Conservation (phyloP, 1,140 invertebrate species). For the Brachionus plicatilis region DNA sequence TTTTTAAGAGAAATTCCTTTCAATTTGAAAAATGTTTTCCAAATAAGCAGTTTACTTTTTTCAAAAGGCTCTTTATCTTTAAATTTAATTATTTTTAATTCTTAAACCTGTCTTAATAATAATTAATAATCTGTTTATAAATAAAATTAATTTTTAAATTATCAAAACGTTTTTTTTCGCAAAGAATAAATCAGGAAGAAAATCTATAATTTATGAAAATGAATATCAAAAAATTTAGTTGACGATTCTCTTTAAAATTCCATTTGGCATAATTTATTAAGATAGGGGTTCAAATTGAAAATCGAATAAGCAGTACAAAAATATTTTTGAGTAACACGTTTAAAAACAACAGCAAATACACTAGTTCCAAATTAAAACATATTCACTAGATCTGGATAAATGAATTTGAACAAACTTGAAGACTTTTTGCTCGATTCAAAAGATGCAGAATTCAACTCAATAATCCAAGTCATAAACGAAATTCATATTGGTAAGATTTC, state of each 20-base stretch:
- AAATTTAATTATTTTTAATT: too few relatives aligned
- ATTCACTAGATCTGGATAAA: background rate
- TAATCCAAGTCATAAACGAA: background rate
- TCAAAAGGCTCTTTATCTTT: too few relatives aligned
- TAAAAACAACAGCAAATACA: background rate
- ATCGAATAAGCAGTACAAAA: background rate
- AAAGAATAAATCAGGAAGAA: background rate
- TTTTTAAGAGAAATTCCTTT: too few relatives aligned
- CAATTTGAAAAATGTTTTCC: too few relatives aligned
- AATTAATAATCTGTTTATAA: background rate
- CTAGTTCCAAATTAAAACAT: background rate
- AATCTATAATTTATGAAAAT: constrained; percentile 20
- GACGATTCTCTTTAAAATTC: background rate
- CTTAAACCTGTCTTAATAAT: too few relatives aligned
- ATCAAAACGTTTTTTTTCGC: background rate
- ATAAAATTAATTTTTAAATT: too few relatives aligned
- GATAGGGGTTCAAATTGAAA: background rate
- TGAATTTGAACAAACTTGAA: background rate
- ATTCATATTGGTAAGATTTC: background rate
- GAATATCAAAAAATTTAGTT: background rate
- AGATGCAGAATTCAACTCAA: background rate
- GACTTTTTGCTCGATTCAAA: background rate
- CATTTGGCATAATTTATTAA: constrained; percentile 6
- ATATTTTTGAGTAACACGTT: background rate
- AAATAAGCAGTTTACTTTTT: too few relatives aligned